Base-by-base conservation (phyloP, 2,797 vertebrate species). In the Pangasius larnaudii region DNA sequence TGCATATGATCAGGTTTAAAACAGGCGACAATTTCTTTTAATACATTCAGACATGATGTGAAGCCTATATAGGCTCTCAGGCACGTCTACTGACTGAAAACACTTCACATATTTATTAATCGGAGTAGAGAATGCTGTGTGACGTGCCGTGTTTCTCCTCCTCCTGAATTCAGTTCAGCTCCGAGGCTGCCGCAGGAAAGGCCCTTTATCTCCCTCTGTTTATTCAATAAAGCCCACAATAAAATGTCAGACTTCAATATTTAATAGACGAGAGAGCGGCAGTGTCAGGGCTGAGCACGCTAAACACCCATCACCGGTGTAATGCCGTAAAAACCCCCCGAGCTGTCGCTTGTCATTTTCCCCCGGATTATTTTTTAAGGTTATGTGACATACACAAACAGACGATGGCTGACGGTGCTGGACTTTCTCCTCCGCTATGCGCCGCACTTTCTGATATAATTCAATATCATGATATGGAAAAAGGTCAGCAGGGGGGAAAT, bases 161-260 rank as follows among this genome's bases (percentile, higher is more conserved):
- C 58, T 46, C 19, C 59, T 51, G 8, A 33, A 67, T 51, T 67
- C 8, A 67, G 42, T 67, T 67, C 61, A 67, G 61, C 27, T 33
- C 10, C 10, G 80, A 65, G 13, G 24, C 80, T 83, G 59, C 59
- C 0, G 80, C 18, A 30, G n/a, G 24, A 6, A 51, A 83, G 42
- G n/a, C 39, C 81, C 81, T 67, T 83, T 49, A 65, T 83, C 81
- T 83, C 61, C 49, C 39, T 83, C 80, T 65, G 61, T 30, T 86
- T 65, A 86, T 86, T 86, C 58, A 78, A 78, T 86, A 78, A 86
- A 78, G 42, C 61, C 59, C n/a, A 86, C 72, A 56, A 69, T 86
- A 53, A 79, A 86, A 86, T 86, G 85, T 53, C 74, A 80, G 30
- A 56, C 74, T 13, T 56, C 19, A 79, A 86, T 86, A 69, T 79